These are phyloP conservation scores for Myotis myotis DNA, from an alignment of 2,797 vertebrate species.

Conservation along the genomic window DNA sequence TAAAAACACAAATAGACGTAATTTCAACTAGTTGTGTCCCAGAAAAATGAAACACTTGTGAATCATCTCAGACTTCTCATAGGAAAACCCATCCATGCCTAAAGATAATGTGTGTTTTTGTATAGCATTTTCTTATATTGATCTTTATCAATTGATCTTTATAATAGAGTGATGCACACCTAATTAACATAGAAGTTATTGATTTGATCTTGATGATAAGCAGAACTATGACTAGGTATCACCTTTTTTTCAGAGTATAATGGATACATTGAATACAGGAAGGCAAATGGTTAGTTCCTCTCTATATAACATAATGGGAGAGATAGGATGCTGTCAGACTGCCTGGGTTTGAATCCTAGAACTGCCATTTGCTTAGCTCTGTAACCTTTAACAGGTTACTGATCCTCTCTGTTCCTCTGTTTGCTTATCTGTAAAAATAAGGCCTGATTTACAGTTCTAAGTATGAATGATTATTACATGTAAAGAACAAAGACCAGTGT, in stretches of 20 bases:
- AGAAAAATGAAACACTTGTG: not conserved
- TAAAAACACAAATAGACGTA: not conserved
- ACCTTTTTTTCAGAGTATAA: not conserved
- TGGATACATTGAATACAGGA: not conserved
- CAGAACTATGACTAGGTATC: not conserved
- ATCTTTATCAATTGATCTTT: not conserved
- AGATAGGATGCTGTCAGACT: not conserved
- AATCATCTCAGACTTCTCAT: not conserved
- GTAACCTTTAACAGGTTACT: not conserved
- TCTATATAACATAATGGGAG: accelerated
- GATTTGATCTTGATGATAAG: not conserved
- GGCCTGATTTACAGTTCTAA: not conserved
- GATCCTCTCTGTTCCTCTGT: not conserved
- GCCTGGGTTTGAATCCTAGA: not conserved
- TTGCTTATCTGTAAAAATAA: not conserved
- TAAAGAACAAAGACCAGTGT: not conserved
- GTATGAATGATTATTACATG: not conserved
- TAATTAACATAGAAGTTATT: not conserved
- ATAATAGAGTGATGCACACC: not conserved
- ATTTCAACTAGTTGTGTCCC: not conserved
- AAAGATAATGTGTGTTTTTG: not conserved
- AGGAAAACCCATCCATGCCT: not conserved
- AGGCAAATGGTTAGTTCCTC: not conserved
- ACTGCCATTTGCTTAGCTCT: not conserved
- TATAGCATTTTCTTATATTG: not conserved